Evolutionary conservation across 2,113 vertebrate genomes (phyloP).

Genomic region (cat (Felis catus)): DNA sequence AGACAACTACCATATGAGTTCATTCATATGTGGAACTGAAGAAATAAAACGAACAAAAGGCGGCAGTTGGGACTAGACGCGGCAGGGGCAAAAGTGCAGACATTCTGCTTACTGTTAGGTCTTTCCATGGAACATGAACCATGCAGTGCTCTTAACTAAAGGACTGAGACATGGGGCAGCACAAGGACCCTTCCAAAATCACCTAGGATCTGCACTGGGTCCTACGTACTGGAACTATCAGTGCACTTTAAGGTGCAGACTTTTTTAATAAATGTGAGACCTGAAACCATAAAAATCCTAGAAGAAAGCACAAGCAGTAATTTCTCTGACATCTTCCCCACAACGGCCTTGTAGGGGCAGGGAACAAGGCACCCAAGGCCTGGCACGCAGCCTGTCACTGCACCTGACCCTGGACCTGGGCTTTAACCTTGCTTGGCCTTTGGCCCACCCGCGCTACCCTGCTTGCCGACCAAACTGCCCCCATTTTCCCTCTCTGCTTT

Average conservation of each 20-base stretch:
- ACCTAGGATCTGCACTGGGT: no score
- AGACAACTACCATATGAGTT: not conserved
- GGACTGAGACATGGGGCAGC: no score
- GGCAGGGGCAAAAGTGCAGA: not conserved
- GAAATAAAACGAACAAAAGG: not conserved
- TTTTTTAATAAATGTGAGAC: no score
- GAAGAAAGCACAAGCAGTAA: no score
- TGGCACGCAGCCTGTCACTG: not conserved
- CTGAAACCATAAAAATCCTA: no score
- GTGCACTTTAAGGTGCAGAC: not conserved
- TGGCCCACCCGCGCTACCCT: not conserved
- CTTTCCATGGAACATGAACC: not conserved
- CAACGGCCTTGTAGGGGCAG: not conserved
- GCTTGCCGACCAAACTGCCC: not conserved
- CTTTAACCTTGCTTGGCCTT: not conserved
- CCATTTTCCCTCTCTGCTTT: not conserved
- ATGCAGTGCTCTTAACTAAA: not conserved
- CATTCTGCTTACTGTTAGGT: not conserved
- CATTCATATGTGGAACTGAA: not conserved
- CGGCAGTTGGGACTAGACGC: accelerated
- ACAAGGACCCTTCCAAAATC: not conserved
- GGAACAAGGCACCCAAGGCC: not conserved
- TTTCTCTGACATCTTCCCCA: not conserved
- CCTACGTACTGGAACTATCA: not conserved
- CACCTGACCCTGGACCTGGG: no score